A percentile compares a stretch with the other conserved stretches of the same genome.
phyloP scores from a whole-genome alignment of 2,888 invertebrate genomes.

The Noctua janthina region DNA sequence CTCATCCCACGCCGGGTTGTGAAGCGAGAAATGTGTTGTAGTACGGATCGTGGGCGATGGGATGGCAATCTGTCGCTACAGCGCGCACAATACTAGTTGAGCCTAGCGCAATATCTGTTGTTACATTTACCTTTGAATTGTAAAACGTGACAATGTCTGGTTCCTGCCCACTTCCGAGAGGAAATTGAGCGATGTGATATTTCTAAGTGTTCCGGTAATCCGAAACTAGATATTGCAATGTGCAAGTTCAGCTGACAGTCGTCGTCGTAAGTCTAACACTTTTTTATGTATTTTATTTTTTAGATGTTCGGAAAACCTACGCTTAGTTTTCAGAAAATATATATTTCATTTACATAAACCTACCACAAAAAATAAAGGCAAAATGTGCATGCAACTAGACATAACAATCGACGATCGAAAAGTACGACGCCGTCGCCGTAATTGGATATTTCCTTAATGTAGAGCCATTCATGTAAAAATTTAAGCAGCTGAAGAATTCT shows the following conservation, averaged over 20 bases:
- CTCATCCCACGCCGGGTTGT: conserved; percentile 62
- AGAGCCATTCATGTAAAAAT: conserved; percentile 43
- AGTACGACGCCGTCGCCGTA: conserved; percentile 31
- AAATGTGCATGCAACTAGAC: neutral
- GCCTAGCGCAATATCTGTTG: conserved; percentile 36
- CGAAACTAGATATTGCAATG: neutral
- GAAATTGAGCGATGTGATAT: conserved; percentile 13
- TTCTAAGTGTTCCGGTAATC: neutral
- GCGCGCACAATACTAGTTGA: conserved; percentile 28
- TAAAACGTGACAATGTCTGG: conserved; percentile 20
- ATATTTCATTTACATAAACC: neutral
- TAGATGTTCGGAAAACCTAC: neutral
- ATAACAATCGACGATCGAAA: conserved; percentile 3
- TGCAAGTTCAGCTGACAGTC: neutral
- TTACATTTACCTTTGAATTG: conserved; percentile 40
- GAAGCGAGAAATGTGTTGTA: conserved; percentile 60
- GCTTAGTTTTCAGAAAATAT: neutral
- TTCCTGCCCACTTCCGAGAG: conserved; percentile 29
- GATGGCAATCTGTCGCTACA: conserved; percentile 53
- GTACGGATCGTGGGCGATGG: conserved; percentile 49
- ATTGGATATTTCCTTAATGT: conserved; percentile 52
- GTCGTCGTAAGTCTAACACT: too few species aligned
- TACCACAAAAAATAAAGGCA: neutral
- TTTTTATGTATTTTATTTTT: neutral
- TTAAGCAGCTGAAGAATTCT: conserved; percentile 34